Evolutionary conservation across 2,113 vertebrate species (phyloP).

Genomic region (Otus sunia): DNA sequence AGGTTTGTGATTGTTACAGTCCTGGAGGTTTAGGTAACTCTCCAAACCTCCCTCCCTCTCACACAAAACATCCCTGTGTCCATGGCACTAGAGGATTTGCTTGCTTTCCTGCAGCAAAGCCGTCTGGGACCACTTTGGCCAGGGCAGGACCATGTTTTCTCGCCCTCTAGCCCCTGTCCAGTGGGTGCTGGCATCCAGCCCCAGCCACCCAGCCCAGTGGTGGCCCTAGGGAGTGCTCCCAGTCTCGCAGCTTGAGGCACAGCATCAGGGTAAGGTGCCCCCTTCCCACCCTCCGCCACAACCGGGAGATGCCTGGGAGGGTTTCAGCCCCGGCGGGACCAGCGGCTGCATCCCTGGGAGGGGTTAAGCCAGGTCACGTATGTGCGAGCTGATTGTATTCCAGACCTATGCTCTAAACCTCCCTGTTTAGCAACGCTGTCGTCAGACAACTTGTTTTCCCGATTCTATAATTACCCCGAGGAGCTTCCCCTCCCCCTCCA

Average conservation of each 20-base stretch:
- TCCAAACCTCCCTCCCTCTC: background rate
- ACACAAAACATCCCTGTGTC: background rate
- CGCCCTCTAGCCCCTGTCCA: background rate
- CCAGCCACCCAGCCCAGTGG: rapidly evolving
- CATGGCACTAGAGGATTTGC: background rate
- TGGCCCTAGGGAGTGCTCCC: background rate
- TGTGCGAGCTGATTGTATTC: conserved; percentile 64
- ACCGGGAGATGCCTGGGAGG: background rate
- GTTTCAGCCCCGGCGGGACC: background rate
- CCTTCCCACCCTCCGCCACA: background rate
- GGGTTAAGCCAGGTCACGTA: conserved; percentile 54
- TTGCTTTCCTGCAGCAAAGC: background rate
- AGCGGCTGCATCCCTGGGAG: background rate
- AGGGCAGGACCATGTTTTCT: background rate
- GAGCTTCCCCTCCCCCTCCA: conserved; percentile 26
- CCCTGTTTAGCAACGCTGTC: conserved; percentile 65
- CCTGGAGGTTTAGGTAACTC: background rate
- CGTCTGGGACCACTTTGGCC: background rate
- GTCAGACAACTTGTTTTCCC: conserved; percentile 69
- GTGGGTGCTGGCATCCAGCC: background rate
- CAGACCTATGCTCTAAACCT: conserved; percentile 64
- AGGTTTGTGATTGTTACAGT: background rate
- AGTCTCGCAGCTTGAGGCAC: background rate
- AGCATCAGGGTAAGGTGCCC: background rate
- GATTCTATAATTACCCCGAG: conserved; percentile 65